A percentile compares a stretch with the other conserved stretches of the same genome.
Conservation (phyloP, 2,888 invertebrate genomes). For the Apoderus coryli region DNA sequence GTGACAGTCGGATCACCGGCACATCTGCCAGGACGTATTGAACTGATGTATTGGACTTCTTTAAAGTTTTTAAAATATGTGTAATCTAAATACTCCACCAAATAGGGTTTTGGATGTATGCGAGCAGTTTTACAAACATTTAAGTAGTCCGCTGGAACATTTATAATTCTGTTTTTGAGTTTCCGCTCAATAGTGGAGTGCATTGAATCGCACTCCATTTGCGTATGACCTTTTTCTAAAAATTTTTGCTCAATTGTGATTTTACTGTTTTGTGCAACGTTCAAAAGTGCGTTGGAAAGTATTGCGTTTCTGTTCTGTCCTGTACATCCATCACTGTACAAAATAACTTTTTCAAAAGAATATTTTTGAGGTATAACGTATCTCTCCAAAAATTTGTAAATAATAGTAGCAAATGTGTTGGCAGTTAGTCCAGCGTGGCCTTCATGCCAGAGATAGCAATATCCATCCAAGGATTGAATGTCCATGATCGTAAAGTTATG, state of each 20-base stretch:
- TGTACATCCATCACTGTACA: conserved; percentile 10
- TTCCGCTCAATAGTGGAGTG: too few species aligned
- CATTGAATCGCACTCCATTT: too few species aligned
- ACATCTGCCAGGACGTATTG: conserved; percentile 4
- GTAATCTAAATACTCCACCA: conserved; percentile 5
- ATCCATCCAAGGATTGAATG: conserved; percentile 7
- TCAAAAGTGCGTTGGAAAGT: too few species aligned
- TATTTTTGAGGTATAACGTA: conserved; percentile 2
- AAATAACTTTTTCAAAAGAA: conserved; percentile 4
- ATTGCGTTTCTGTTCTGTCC: too few species aligned
- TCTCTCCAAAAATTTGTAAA: conserved; percentile 6
- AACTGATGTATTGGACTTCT: conserved; percentile 2
- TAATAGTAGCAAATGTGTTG: too few species aligned
- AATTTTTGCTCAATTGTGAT: conserved; percentile 12
- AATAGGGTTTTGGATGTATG: conserved; percentile 6
- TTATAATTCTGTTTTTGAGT: conserved; percentile 8
- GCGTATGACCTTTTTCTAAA: too few species aligned
- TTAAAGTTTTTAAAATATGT: too few species aligned
- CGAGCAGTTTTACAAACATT: conserved; percentile 4
- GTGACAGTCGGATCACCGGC: conserved; percentile 6
- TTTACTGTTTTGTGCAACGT: conserved; percentile 5
- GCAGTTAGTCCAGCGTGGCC: conserved; percentile 7
- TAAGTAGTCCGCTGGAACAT: too few species aligned
- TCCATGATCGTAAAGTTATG: conserved; percentile 10
- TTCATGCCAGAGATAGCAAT: conserved; percentile 13